Base-by-base conservation (phyloP, 1,140 invertebrate genomes). In the Lutraria rhynchaena region DNA sequence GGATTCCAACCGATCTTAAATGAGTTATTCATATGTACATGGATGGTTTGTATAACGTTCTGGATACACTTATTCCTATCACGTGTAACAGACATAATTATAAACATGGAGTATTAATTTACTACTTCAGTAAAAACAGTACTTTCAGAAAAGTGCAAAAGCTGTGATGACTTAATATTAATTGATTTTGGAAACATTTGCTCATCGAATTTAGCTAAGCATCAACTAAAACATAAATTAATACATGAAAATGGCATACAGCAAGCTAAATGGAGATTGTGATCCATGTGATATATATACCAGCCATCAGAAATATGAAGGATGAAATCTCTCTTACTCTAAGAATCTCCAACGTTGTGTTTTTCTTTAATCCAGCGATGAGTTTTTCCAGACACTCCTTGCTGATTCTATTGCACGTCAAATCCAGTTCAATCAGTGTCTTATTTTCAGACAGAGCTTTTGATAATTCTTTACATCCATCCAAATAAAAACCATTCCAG, bases 341-440 rank as follows among this genome's bases (percentile, higher is more conserved):
- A 11, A 89, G 70, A 1, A 84, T 73, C 61, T 81, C 75, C n/a
- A 89, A 75, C 2, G 85, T 86, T 53, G 41, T 61, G 70, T 90
- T 90, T 19, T 51, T 85, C 65, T 77, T 85, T 17, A 92, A 69
- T 11, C 90, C 89, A 29, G 77, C 82, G 11, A 85, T 49, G 13
- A 92, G 77, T 35, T 87, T 87, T 11, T 85, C 71, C 5, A 88
- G 83, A 63, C 89, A 89, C 65, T 87, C 85, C 67, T 88, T 85
- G 60, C 87, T 85, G 7, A 90, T 88, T 61, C 89, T 82, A 81
- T 92, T 92, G 81, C 85, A 87, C 58, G 85, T 87, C n/a, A 92
- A 75, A 83, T 91, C 87, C 0, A 92, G 82, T 41, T 88, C 88
- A 22, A 78, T 44, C 3, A 92, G 81, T 22, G 84, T 87, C 13